Base-by-base conservation (phyloP, 2,113 vertebrate species). In the Acrocephalus arundinaceus region DNA sequence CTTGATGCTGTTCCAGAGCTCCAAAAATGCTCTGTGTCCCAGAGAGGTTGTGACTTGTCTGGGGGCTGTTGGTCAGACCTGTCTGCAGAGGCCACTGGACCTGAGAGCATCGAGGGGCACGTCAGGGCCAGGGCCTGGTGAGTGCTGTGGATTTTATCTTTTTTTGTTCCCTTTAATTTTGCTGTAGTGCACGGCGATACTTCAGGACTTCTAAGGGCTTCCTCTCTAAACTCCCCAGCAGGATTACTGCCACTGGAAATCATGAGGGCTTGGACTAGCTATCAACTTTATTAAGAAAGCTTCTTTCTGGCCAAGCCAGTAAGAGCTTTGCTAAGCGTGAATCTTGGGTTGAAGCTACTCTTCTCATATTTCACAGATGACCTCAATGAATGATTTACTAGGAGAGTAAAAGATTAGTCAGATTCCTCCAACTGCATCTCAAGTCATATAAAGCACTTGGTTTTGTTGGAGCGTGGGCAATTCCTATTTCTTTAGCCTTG, bases 321-420 rank as follows among this genome's bases (percentile, higher is more conserved):
- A 17, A 89, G 92, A 87, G 75, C 86, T 89, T 61, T 75, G 76
- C 83, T 81, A 45, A 87, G 86, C 0, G 0, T 80, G 89, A 87
- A 78, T 84, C 86, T 89, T 78, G 94, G 89, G 89, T 31, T 80
- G 93, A 51, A 78, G 95, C 91, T 92, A 89, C 76, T 93, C 91
- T 48, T 87, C 96, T 97, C 95, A 9, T 78, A 49, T 97, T 97
- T 94, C 96, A 96, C 95, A 96, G 95, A 90, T 96, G 91, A 93
- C 91, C 91, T 92, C 84, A 90, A 72, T 87, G 89, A 95, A 94
- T 97, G 94, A 96, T 97, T 96, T 97, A 97, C 94, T 93, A 89
- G 94, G 86, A 90, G 95, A 92, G 94, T 45, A 78, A 89, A 97
- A 96, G 94, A 94, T 95, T 94, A 97, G 89, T 89, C 96, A 97